A percentile compares a stretch with the other conserved stretches of the same genome.
Evolutionary conservation across 1,140 invertebrate species (phyloP).

Genomic region (Probaryconus sp.): DNA sequence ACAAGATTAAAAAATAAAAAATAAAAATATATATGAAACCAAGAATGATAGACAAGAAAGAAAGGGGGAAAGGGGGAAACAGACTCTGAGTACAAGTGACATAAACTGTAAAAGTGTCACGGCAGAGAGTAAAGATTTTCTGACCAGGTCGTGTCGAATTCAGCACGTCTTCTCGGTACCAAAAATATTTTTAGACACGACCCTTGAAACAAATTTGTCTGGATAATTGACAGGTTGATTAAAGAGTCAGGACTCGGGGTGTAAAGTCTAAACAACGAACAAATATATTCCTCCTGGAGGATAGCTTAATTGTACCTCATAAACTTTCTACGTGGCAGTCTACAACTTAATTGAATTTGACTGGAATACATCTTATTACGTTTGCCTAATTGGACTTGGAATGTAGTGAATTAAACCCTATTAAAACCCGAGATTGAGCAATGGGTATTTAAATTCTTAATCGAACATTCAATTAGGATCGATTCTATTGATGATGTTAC

Average conservation of each 20-base stretch:
- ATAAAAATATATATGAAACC: constrained; percentile 1
- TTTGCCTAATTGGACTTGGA: constrained; percentile 46
- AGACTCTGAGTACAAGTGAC: constrained; percentile 54
- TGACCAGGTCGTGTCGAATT: constrained; percentile 11
- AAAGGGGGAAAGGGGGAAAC: constrained; percentile 8
- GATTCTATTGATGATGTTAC: constrained; percentile 14
- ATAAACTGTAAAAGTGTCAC: constrained; percentile 64
- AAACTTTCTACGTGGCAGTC: constrained; percentile 48
- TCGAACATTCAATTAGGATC: constrained; percentile 41
- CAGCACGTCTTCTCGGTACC: constrained; percentile 31
- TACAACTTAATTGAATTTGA: constrained; percentile 57
- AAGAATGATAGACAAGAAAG: constrained; percentile 8
- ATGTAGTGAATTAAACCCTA: constrained; percentile 53
- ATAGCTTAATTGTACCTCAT: constrained; percentile 52
- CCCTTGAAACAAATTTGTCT: constrained; percentile 52
- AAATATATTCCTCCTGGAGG: no score
- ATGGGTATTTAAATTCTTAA: constrained; percentile 52
- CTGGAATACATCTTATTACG: constrained; percentile 41
- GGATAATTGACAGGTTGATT: constrained; percentile 52
- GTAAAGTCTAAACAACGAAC: no score
- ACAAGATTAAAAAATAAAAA: constrained; percentile 20
- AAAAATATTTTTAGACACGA: background rate
- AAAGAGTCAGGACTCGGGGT: no score
- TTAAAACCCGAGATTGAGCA: constrained; percentile 42
- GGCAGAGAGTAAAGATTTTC: constrained; percentile 42